phyloP scores from a whole-genome alignment of 2,113 vertebrate species.

The Neopipo cinnamomea region DNA sequence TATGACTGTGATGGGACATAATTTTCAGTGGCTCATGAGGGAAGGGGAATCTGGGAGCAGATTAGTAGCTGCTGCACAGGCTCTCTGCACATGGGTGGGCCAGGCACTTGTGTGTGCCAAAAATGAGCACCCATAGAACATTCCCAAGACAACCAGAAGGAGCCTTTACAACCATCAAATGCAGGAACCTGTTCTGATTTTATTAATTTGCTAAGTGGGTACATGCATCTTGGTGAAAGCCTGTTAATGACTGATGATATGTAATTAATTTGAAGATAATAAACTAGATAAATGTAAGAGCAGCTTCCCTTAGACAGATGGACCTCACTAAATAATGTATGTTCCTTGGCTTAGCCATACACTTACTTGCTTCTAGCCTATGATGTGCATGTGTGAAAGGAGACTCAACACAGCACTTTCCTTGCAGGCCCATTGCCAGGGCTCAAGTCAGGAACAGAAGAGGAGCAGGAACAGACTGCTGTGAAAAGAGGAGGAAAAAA shows the following conservation, averaged over 20 bases:
- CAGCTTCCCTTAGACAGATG: conserved; percentile 33
- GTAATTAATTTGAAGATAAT: conserved; percentile 13
- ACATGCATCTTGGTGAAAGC: background rate
- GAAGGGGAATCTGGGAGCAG: background rate
- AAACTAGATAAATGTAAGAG: background rate
- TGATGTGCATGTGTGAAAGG: background rate
- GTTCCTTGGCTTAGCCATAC: background rate
- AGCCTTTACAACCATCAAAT: background rate
- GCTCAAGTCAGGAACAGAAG: background rate
- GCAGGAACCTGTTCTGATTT: background rate
- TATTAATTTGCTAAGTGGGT: background rate
- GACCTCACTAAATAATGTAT: background rate
- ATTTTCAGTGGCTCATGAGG: background rate
- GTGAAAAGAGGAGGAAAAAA: background rate
- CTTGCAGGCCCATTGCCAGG: background rate
- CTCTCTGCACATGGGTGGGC: background rate
- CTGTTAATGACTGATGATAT: background rate
- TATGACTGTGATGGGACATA: background rate
- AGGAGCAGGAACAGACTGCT: background rate
- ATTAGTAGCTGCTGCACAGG: background rate
- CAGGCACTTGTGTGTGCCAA: accelerated
- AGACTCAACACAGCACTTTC: background rate
- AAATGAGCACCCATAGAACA: background rate
- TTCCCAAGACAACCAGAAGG: background rate
- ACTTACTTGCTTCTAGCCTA: background rate